phyloP scores from a whole-genome alignment of 1,140 invertebrate species.

The Agraylea sexmaculata region DNA sequence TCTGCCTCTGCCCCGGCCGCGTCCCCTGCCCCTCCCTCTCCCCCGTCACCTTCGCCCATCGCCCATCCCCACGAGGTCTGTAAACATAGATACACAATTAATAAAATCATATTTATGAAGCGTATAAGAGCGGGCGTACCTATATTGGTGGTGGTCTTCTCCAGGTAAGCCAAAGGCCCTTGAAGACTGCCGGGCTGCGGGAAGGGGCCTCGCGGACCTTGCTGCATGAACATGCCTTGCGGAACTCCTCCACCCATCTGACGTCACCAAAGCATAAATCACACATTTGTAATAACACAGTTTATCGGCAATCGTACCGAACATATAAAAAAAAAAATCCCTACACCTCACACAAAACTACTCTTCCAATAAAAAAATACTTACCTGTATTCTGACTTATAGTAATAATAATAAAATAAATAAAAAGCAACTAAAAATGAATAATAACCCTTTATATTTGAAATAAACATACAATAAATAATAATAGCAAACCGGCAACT shows the following conservation, averaged over 20 bases:
- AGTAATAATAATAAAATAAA: too few relatives aligned
- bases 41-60: slow-evolving; percentile 59
- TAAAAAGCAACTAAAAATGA: too few relatives aligned
- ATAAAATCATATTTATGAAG: slow-evolving; percentile 5
- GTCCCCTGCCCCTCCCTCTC: slow-evolving; percentile 56
- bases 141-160: slow-evolving; percentile 74
- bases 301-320: slow-evolving; percentile 2
- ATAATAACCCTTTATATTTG: too few relatives aligned
- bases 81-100: slow-evolving; percentile 12
- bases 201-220: slow-evolving; percentile 34
- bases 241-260: slow-evolving; percentile 34
- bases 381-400: too few relatives aligned
- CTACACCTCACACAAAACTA: too few relatives aligned
- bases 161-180: slow-evolving; percentile 62
- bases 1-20: slow-evolving; percentile 51
- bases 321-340: slow-evolving; percentile 4
- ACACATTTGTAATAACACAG: slow-evolving; percentile 5
- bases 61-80: slow-evolving; percentile 48
- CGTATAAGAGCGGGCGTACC: slow-evolving; percentile 31
- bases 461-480: too few relatives aligned
- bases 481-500: too few relatives aligned
- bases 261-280: background rate
- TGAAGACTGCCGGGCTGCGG: slow-evolving; percentile 44
- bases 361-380: too few relatives aligned
- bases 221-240: slow-evolving; percentile 47